Evolutionary conservation across 92 coral and sea anemone species (phyloP).

Genomic region (Paragorgia papillata): DNA sequence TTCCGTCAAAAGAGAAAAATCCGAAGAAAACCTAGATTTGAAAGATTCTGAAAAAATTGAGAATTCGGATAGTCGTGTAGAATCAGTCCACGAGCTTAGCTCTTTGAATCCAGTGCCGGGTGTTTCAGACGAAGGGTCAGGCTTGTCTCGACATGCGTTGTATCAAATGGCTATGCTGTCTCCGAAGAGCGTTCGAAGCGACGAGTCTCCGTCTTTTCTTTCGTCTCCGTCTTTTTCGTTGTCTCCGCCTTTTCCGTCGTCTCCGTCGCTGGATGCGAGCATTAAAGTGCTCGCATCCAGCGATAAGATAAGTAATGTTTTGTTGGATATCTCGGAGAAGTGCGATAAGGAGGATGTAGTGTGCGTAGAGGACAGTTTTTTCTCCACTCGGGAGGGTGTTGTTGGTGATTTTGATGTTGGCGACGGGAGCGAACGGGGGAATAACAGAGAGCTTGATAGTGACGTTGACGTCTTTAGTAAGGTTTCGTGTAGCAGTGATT

Average conservation of each 20-base stretch:
- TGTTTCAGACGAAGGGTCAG: not conserved
- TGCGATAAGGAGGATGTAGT: not conserved
- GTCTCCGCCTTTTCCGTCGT: slow-evolving; percentile 24
- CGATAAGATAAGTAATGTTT: not conserved
- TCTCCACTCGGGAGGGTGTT: not conserved
- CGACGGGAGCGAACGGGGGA: not conserved
- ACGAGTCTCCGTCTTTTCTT: slow-evolving; percentile 4
- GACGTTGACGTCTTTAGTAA: no score
- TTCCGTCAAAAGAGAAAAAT: not conserved
- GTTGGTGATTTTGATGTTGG: not conserved
- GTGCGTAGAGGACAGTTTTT: not conserved
- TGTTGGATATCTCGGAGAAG: not conserved
- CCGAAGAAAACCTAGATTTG: not conserved
- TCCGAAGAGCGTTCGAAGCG: slow-evolving; percentile 10
- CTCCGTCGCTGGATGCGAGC: slow-evolving; percentile 10
- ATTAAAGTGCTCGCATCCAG: no score
- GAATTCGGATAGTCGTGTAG: not conserved
- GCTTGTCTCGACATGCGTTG: not conserved
- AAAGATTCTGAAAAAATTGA: not conserved
- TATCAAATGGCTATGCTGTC: slow-evolving; percentile 29
- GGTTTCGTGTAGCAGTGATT: no score
- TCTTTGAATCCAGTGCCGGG: not conserved
- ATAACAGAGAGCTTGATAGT: no score
- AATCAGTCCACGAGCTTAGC: not conserved
- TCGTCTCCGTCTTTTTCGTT: slow-evolving; percentile 37